phyloP scores from a whole-genome alignment of 53 echinoderm and acorn worm species.

The Arbacia lixula region DNA sequence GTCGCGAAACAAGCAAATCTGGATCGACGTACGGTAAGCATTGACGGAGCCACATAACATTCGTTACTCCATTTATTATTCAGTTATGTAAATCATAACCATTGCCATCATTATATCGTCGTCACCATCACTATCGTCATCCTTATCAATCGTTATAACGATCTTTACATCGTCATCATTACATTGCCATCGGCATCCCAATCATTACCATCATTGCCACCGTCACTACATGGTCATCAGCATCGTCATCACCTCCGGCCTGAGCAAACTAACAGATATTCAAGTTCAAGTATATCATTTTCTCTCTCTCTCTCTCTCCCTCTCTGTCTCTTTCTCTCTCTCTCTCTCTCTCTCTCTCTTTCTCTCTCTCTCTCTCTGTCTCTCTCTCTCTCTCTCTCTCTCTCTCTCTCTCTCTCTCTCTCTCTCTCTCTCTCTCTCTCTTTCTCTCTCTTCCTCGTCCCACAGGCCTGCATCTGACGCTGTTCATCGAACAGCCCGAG shows the following conservation, averaged over 20 bases:
- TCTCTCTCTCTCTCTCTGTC: background rate
- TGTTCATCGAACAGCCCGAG: conserved; percentile 93
- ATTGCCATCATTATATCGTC: background rate
- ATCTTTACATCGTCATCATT: background rate
- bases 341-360: background rate
- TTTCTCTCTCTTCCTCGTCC: background rate
- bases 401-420: background rate
- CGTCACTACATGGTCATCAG: background rate
- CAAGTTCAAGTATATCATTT: no score
- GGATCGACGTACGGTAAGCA: conserved; percentile 79
- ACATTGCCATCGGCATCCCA: background rate
- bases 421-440: background rate
- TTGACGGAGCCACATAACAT: no score
- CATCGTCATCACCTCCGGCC: no score
- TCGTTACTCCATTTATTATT: background rate
- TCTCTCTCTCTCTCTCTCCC: no score
- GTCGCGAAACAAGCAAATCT: conserved; percentile 73
- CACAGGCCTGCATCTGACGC: conserved; percentile 86
- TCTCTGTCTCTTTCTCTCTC: background rate
- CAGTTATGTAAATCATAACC: background rate
- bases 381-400: background rate
- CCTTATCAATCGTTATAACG: no score
- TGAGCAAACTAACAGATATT: no score
- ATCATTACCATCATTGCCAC: background rate
- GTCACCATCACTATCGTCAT: background rate